Conservation (phyloP, 2,797 vertebrate species). For the Okamejei kenojei region DNA sequence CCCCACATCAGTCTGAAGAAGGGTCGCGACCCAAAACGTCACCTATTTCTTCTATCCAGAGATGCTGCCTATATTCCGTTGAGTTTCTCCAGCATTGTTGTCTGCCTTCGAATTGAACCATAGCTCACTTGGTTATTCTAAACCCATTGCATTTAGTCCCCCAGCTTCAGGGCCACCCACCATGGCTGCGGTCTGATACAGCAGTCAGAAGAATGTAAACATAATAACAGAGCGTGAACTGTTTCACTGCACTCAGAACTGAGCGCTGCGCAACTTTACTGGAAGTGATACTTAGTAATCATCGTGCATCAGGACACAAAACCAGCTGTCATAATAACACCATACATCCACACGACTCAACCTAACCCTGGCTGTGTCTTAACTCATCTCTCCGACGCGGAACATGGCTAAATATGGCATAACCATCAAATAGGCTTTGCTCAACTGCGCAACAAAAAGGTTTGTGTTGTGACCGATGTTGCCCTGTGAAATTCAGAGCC, state of each 20-base stretch:
- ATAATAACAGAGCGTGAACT: constrained; percentile 1
- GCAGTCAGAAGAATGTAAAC: background rate
- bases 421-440: background rate
- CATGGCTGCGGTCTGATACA: constrained; percentile 5
- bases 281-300: constrained; percentile 20
- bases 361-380: background rate
- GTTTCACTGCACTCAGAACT: background rate
- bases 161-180: background rate
- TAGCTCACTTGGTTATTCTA: background rate
- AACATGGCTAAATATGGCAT: background rate
- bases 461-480: background rate
- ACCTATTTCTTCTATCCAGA: too few relatives aligned
- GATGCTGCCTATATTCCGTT: too few relatives aligned
- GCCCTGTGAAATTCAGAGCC: background rate
- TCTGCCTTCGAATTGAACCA: background rate
- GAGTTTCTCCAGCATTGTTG: too few relatives aligned
- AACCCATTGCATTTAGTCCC: background rate
- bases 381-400: background rate
- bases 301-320: background rate
- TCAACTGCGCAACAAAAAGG: background rate
- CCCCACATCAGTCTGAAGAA: too few relatives aligned
- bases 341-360: background rate
- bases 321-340: constrained; percentile 31
- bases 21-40: too few relatives aligned
- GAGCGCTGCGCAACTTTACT: background rate